phyloP scores from a whole-genome alignment of 1,140 invertebrate species.

The Plutomurus gul region DNA sequence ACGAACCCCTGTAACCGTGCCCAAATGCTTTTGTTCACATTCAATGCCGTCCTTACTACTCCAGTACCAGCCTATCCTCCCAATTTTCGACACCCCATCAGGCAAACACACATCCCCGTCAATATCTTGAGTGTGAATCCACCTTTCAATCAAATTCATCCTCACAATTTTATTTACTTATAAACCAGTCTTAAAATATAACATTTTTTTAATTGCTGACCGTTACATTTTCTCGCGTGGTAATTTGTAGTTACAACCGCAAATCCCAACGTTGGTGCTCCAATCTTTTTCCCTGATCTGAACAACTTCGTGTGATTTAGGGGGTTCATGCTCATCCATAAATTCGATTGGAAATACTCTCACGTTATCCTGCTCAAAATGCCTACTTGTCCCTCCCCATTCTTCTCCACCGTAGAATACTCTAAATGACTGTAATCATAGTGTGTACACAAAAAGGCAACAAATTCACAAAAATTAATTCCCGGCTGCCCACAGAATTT shows the following conservation, averaged over 20 bases:
- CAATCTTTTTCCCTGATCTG: background rate
- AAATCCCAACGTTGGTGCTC: background rate
- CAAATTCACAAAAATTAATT: no score
- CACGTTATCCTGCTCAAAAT: background rate
- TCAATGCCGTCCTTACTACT: conserved; percentile 17
- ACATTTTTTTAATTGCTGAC: no score
- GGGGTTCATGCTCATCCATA: background rate
- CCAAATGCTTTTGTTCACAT: background rate
- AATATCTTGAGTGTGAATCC: conserved; percentile 1
- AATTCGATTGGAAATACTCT: background rate
- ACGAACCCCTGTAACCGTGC: conserved; percentile 30
- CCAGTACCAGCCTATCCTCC: conserved; percentile 2
- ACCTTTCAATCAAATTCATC: no score
- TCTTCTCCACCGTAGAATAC: background rate
- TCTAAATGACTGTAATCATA: background rate
- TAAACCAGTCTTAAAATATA: no score
- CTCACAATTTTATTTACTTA: no score
- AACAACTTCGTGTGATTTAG: background rate
- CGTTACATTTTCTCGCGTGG: background rate
- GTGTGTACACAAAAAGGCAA: no score
- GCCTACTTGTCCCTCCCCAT: background rate
- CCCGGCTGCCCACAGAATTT: no score
- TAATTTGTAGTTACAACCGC: background rate
- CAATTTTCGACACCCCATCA: conserved; percentile 14
- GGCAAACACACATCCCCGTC: background rate